Conservation (phyloP, 2,888 invertebrate genomes). For the Muscina levida region DNA sequence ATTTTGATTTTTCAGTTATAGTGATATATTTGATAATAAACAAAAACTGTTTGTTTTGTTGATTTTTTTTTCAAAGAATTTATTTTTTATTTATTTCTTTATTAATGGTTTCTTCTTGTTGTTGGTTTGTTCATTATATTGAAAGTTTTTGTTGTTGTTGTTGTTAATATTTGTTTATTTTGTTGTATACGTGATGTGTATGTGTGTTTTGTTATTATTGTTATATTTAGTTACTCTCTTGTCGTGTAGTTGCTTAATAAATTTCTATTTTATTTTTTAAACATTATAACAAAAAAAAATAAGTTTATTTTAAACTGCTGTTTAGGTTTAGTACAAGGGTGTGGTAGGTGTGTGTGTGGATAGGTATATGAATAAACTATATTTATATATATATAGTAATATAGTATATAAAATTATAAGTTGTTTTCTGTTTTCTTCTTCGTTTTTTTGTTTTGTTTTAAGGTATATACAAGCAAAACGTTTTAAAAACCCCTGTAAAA, state of each 20-base stretch:
- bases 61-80: slow-evolving; percentile 64
- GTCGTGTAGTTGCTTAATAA: neutral
- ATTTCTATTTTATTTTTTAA: slow-evolving; percentile 5
- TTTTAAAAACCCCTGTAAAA: slow-evolving; percentile 60
- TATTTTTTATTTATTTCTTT: slow-evolving; percentile 60
- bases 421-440: too few relatives aligned
- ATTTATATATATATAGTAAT: slow-evolving; percentile 48
- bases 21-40: too few relatives aligned
- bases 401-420: slow-evolving; percentile 53
- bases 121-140: too few relatives aligned
- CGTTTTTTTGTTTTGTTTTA: slow-evolving; percentile 16
- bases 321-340: neutral
- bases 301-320: slow-evolving; percentile 1
- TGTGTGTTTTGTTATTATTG: slow-evolving; percentile 21
- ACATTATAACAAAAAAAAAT: slow-evolving; percentile 34
- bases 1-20: too few relatives aligned
- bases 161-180: slow-evolving; percentile 66
- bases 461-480: slow-evolving; percentile 57
- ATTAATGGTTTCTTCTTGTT: slow-evolving; percentile 45
- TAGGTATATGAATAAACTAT: slow-evolving; percentile 36
- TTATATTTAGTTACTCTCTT: neutral
- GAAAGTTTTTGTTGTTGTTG: slow-evolving; percentile 69
- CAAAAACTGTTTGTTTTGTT: too few relatives aligned
- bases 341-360: slow-evolving; percentile 35
- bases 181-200: slow-evolving; percentile 32